Evolutionary conservation across 2,797 vertebrate species (phyloP), one percentile per base, ranked within the genome.

Genomic region (Falco biarmicus): DNA sequence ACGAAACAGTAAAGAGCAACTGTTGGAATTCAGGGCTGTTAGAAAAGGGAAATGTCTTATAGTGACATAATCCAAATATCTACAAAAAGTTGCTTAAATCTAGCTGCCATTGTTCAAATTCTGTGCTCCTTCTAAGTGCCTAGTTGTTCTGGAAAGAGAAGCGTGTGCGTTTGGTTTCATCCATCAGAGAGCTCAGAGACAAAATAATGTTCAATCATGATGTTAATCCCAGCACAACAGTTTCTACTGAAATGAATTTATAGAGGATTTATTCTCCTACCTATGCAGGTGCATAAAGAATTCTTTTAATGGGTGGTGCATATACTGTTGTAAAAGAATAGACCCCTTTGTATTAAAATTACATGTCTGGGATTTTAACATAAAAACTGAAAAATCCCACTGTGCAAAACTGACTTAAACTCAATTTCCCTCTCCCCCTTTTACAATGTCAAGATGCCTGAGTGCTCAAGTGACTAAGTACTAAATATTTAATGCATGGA

Each of bases 401-500:
- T 89, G 93, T 94, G 96, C 85, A 95, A 96, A 83, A 87, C 50
- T 96, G 96, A 96, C 95, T 97, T 96, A 95, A 94, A 88, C 96
- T 97, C 86, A 79, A 93, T 97, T 96, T 93, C 89, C 82, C 88
- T 94, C 92, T 97, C 84, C 95, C 80, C 74, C 84, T 97, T 96
- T 94, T 96, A 90, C 95, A 97, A 91, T 97, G 97, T 98, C 97
- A 97, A 95, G 96, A 97, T 84, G 96, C 96, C 95, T 96, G 95
- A 95, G 96, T 95, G 91, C 95, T 97, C 96, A 95, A 96, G 94
- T 97, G 92, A 96, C 97, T 98, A 97, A 96, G 96, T 94, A 84
- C 96, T 98, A 98, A 98, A 98, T 98, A 98, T 98, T 98, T 98
- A 98, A 98, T 97, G 95, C 85, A 81, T 56, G n/a, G 96, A 98